Base-by-base conservation (phyloP, 2,797 vertebrate species). In the Gymnothorax reevesii region DNA sequence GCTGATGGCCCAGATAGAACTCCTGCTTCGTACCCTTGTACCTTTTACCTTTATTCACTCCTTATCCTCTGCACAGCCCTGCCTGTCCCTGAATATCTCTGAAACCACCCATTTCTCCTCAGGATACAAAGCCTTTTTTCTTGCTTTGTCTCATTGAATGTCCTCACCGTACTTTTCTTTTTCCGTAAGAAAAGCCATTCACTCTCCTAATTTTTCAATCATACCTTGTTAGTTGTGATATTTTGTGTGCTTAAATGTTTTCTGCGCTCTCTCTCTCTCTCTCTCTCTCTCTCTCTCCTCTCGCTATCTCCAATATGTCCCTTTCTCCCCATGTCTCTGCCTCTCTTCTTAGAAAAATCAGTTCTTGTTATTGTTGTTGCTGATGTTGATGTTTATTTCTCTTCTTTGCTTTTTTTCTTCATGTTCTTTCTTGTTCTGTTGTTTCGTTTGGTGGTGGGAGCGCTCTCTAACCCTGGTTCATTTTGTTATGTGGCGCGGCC, bases 401-500 rank as follows among this genome's bases (percentile, higher is more conserved):
- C 52, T 64, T 82, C 77, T 60, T 84, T 42, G 55, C 69, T 75
- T 83, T 60, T n/a, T 87, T 89, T 88, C 87, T 49, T 33, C 85
- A 42, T 84, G 71, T 15, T 85, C n/a, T 69, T 9, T 86, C 84
- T 88, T 83, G 57, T 83, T 83, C 73, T 83, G 84, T 87, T 90
- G 13, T 90, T 69, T 91, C 42, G 91, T 88, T 89, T 89, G 86
- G 91, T 92, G 92, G 94, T 91, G 94, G 90, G 85, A n/a, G 69
- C 84, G 87, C 89, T 90, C 96, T 97, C 97, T 98, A 99, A 99
- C 97, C 96, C 94, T 93, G 97, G 94, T 98, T 99, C 98, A 97
- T 99, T 99, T 97, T 99, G 98, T 99, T 99, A 94, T 98, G 97
- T 97, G 97, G 96, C 95, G 97, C 95, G 95, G 96, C 96, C 95